Percentiles rank a stretch among this genome's conserved stretches.
These are phyloP conservation scores for Acrobasis consociella DNA, from an alignment of 2,888 invertebrate genomes.

Conservation along the genomic window DNA sequence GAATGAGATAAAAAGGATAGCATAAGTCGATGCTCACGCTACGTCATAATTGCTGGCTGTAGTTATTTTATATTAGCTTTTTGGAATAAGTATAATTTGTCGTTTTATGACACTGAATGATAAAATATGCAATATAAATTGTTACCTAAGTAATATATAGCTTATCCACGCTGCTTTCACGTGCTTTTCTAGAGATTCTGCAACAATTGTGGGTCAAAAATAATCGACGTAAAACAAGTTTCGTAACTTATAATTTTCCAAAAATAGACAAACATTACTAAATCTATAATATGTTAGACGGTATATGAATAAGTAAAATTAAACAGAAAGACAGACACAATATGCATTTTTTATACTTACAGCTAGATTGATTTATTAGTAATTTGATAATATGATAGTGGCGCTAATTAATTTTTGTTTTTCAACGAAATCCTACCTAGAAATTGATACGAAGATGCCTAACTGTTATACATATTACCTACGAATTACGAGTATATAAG, in stretches of 20 bases:
- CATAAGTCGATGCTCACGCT: slow-evolving; percentile 13
- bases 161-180: background rate
- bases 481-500: too few species aligned
- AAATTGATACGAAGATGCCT: background rate
- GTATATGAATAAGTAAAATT: too few species aligned
- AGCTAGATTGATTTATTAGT: background rate
- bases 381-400: background rate
- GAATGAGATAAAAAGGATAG: slow-evolving; percentile 32
- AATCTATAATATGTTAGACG: too few species aligned
- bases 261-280: too few species aligned
- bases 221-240: too few species aligned
- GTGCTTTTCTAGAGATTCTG: background rate
- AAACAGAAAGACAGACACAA: too few species aligned
- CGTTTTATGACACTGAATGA: background rate
- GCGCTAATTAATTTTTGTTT: background rate
- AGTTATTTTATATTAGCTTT: background rate
- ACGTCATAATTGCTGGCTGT: slow-evolving; percentile 13
- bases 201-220: too few species aligned
- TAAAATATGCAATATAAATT: background rate
- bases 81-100: background rate
- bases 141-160: background rate
- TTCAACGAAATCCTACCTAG: background rate
- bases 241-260: too few species aligned
- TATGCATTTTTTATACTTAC: too few species aligned
- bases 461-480: too few species aligned